These are phyloP conservation scores for Erythrocercus mccallii DNA, from an alignment of 2,113 vertebrate genomes.

Conservation along the genomic window DNA sequence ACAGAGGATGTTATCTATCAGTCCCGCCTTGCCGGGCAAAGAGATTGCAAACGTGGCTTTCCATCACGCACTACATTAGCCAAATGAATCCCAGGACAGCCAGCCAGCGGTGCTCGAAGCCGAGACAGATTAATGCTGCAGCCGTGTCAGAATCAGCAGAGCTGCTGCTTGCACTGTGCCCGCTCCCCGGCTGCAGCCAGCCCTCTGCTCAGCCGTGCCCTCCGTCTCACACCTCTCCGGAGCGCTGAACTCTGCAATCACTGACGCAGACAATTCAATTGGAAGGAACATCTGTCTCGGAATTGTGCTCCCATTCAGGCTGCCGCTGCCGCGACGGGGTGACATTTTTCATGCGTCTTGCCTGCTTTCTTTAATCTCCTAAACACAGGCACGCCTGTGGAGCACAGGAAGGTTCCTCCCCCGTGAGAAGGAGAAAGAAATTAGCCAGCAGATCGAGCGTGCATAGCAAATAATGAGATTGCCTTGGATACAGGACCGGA, in stretches of 20 bases:
- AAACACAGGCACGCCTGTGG: neutral
- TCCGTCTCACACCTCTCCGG: neutral
- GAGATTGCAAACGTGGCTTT: neutral
- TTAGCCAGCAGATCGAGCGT: neutral
- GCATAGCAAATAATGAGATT: conserved; percentile 37
- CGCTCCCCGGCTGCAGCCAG: neutral
- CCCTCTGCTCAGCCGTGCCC: neutral
- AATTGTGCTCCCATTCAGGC: neutral
- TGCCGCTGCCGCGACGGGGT: rapidly evolving
- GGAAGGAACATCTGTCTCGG: conserved; percentile 1
- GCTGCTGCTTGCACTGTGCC: neutral
- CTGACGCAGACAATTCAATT: neutral
- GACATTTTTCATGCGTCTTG: neutral
- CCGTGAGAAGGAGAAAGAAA: neutral
- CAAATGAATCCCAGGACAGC: neutral
- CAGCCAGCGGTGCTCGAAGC: neutral
- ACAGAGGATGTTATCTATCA: neutral
- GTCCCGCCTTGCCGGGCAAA: neutral
- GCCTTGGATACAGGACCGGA: conserved; percentile 20
- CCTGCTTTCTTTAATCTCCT: conserved; percentile 22
- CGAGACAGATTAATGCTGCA: neutral
- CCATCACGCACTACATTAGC: neutral
- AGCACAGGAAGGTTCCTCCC: conserved; percentile 27
- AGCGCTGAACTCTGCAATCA: neutral
- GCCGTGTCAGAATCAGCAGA: neutral